Evolutionary conservation across 2,113 vertebrate species (phyloP).

Genomic region (Dromiciops gliroides): DNA sequence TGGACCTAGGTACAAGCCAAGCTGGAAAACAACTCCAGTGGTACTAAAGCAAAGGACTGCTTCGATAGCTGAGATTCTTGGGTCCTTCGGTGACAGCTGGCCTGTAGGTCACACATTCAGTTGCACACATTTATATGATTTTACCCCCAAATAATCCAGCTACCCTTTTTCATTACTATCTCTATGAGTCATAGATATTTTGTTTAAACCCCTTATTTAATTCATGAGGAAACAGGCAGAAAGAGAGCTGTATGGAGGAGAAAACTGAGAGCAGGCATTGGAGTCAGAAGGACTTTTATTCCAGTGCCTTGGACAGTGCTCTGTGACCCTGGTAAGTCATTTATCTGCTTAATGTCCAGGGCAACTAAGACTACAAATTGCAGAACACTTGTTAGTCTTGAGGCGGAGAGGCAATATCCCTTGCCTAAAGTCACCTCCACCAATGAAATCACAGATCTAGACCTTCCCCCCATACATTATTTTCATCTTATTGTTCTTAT

Average conservation of each 20-base stretch:
- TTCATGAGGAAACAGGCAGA: not conserved
- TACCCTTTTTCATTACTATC: not conserved
- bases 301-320: not conserved
- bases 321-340: not conserved
- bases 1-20: not conserved
- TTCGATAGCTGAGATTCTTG: not conserved
- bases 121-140: not conserved
- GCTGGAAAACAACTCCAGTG: not conserved
- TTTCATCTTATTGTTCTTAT: not conserved
- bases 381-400: not conserved
- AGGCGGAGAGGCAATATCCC: not conserved
- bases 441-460: not conserved
- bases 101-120: not conserved
- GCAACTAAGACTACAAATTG: not conserved
- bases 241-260: not conserved
- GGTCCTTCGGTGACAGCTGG: not conserved
- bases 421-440: not conserved
- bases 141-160: not conserved
- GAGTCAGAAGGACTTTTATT: not conserved
- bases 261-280: not conserved
- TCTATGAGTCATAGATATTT: not conserved
- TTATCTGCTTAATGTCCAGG: not conserved
- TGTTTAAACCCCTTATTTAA: not conserved
- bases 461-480: not conserved
- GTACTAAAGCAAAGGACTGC: not conserved